A percentile compares a stretch with the other conserved stretches of the same genome.
Conservation (phyloP, 92 coral and sea anemone genomes). For the Nematostella vectensis region DNA sequence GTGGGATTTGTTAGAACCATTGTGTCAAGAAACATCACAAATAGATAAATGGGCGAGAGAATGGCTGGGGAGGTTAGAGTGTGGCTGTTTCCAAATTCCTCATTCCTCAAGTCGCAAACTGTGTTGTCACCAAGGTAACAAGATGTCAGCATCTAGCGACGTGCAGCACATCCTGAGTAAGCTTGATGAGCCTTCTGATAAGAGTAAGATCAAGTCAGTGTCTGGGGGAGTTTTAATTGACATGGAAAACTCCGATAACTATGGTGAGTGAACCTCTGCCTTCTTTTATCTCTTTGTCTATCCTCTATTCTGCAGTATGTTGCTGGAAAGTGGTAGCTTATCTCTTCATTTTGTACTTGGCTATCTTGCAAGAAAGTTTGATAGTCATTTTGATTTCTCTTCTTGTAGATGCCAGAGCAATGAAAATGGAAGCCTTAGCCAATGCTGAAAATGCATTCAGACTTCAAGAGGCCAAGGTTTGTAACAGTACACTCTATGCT, state of each 20-base stretch:
- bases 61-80: no score
- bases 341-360: no score
- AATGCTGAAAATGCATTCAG: constrained; percentile 78
- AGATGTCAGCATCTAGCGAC: constrained; percentile 34
- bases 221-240: constrained; percentile 89
- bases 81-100: no score
- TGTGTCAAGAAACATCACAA: no score
- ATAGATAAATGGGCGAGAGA: no score
- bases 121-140: no score
- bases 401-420: constrained; percentile 70
- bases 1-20: no score
- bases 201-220: constrained; percentile 65
- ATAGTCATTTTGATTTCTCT: background rate
- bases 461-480: constrained; percentile 81
- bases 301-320: no score
- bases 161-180: constrained; percentile 78
- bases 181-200: constrained; percentile 74
- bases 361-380: no score
- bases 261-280: constrained; percentile 43
- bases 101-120: no score
- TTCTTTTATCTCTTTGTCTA: background rate
- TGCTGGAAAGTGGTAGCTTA: no score
- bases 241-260: constrained; percentile 83
- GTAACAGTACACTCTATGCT: constrained; percentile 8
- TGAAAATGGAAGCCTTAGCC: constrained; percentile 81